phyloP scores from a whole-genome alignment of 1,140 invertebrate genomes.

The Portunus trituberculatus region DNA sequence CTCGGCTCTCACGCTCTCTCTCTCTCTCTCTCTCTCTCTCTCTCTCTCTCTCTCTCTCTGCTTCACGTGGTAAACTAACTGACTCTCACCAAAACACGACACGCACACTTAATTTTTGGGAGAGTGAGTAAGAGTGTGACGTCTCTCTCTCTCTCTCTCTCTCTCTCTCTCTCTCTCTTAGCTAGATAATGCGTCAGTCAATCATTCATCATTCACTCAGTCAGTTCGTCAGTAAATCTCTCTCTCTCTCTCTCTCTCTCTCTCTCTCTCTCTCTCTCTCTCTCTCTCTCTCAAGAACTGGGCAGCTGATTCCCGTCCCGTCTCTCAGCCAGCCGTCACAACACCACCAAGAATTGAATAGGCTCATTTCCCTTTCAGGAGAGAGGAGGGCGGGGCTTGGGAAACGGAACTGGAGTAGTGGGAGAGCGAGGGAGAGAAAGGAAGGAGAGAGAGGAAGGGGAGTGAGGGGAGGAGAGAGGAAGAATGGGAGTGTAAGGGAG shows the following conservation, averaged over 20 bases:
- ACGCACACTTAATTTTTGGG: not conserved
- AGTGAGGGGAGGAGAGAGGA: not conserved
- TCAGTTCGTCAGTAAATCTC: not conserved
- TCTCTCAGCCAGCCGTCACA: not conserved
- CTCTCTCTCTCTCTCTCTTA: constrained; percentile 10
- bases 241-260: constrained; percentile 20
- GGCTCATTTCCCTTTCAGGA: not conserved
- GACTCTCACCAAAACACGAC: not conserved
- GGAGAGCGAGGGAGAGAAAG: not conserved
- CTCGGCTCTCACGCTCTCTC: not conserved
- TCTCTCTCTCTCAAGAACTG: not conserved
- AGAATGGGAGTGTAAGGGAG: not conserved
- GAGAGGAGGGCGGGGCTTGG: not conserved
- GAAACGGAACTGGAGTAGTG: not conserved
- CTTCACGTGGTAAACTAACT: not conserved
- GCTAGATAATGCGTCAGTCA: too few species aligned
- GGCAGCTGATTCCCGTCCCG: not conserved
- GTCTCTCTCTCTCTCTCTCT: constrained; percentile 8
- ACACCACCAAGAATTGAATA: not conserved
- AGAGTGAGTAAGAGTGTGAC: not conserved
- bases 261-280: constrained; percentile 20
- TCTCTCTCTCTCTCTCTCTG: not conserved
- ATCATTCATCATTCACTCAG: too few species aligned
- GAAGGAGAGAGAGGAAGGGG: not conserved
- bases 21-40: not conserved